Evolutionary conservation across 30 jellyfish, hydroid and myxozoan genomes (phyloP).

Genomic region (Clytia hemisphaerica): DNA sequence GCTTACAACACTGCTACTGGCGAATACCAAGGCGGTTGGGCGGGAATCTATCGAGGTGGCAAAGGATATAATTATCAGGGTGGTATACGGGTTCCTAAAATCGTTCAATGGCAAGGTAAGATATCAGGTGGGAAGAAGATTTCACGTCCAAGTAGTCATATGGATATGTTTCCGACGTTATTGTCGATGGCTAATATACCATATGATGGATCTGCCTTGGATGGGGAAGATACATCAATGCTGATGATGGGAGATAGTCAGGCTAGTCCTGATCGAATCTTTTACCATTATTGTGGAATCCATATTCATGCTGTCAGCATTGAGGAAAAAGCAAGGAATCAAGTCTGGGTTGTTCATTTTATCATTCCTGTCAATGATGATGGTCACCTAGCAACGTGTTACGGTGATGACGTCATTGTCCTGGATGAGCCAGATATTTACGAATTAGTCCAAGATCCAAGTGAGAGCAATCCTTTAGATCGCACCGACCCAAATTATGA

Average conservation of each 20-base stretch:
- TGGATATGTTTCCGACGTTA: slow-evolving; percentile 68
- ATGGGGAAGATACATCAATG: slow-evolving; percentile 46
- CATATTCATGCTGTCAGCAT: slow-evolving; percentile 66
- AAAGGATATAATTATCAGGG: slow-evolving; percentile 63
- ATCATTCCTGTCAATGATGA: slow-evolving; percentile 32
- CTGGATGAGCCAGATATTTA: too few relatives aligned
- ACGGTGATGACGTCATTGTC: too few relatives aligned
- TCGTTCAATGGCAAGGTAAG: slow-evolving; percentile 45
- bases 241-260: slow-evolving; percentile 13
- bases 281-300: slow-evolving; percentile 65
- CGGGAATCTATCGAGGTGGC: slow-evolving; percentile 57
- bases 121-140: slow-evolving; percentile 26
- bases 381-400: too few relatives aligned
- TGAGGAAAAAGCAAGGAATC: slow-evolving; percentile 20
- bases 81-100: slow-evolving; percentile 73
- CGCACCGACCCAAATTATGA: too few relatives aligned
- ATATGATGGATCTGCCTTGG: slow-evolving; percentile 15
- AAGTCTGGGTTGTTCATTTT: slow-evolving; percentile 63
- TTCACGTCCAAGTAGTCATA: slow-evolving; percentile 50
- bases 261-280: slow-evolving; percentile 1
- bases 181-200: slow-evolving; percentile 28
- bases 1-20: slow-evolving; percentile 42
- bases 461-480: too few relatives aligned
- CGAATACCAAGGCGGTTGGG: slow-evolving; percentile 75
- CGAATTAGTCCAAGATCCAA: too few relatives aligned